Percentiles rank a stretch among this genome's conserved stretches.
These are phyloP conservation scores for Paramormyrops hopkinsi DNA, from an alignment of 2,797 vertebrate species.

Conservation along the genomic window DNA sequence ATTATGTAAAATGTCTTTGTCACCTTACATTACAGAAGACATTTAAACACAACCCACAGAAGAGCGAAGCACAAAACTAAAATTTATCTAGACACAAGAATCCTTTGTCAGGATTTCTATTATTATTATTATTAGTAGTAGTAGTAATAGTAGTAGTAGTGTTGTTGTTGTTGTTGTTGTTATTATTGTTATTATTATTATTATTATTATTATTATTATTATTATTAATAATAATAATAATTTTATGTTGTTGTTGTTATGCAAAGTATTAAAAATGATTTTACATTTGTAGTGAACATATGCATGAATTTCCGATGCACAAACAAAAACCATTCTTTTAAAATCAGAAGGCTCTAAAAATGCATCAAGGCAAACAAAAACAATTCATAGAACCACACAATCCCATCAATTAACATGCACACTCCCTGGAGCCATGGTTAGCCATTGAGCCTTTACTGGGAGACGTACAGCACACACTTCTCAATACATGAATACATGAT, in stretches of 20 bases:
- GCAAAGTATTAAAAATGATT: neutral
- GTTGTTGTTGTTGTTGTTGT: neutral
- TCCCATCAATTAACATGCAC: neutral
- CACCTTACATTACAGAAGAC: neutral
- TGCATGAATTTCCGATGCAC: neutral
- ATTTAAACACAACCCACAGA: neutral
- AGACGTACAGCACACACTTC: neutral
- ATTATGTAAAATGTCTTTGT: neutral
- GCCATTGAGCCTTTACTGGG: neutral
- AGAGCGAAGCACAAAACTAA: neutral
- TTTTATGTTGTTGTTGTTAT: neutral
- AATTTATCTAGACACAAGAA: neutral
- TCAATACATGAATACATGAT: neutral
- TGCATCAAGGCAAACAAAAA: neutral
- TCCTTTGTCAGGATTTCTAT: neutral
- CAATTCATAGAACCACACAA: neutral
- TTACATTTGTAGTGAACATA: neutral
- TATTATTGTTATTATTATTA: neutral
- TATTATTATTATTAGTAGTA: neutral
- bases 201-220: neutral
- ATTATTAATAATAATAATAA: neutral
- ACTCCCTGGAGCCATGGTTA: neutral
- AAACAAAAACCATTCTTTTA: neutral
- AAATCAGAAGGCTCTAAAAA: neutral
- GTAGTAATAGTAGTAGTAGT: no score